Conservation (phyloP, 2,888 invertebrate species). For the Germaria angustata region DNA sequence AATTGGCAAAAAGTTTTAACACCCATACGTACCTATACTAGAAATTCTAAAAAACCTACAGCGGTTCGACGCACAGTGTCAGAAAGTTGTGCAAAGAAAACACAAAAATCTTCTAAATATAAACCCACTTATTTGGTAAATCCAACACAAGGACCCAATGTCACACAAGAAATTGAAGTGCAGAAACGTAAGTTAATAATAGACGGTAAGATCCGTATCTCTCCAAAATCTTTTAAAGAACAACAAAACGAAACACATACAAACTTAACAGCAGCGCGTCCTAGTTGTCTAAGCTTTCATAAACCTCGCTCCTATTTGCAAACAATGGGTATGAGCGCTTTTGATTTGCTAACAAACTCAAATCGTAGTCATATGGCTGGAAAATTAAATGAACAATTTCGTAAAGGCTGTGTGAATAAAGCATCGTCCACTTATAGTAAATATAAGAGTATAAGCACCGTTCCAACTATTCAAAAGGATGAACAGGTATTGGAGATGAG, state of each 20-base stretch:
- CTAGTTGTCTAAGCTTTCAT: background rate
- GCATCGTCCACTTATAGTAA: conserved; percentile 66
- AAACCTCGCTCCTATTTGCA: background rate
- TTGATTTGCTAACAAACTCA: conserved; percentile 74
- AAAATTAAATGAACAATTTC: conserved; percentile 69
- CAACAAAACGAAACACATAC: conserved; percentile 64
- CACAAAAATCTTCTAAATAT: conserved; percentile 9
- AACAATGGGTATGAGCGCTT: conserved; percentile 70
- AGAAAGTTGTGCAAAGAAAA: conserved; percentile 3
- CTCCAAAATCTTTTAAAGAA: conserved; percentile 63
- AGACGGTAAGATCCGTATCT: conserved; percentile 70
- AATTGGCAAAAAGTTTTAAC: conserved; percentile 72
- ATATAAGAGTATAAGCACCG: conserved; percentile 65
- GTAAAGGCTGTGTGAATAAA: conserved; percentile 69
- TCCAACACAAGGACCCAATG: conserved; percentile 66
- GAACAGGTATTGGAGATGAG: conserved; percentile 47
- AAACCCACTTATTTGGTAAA: conserved; percentile 64
- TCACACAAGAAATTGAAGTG: conserved; percentile 69
- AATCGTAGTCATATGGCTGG: conserved; percentile 51
- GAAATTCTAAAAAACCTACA: conserved; percentile 45
- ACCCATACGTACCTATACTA: conserved; percentile 73
- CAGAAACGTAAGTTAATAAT: conserved; percentile 72
- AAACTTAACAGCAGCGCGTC: background rate
- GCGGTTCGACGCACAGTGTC: background rate
- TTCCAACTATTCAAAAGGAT: conserved; percentile 62